phyloP scores from a whole-genome alignment of 64 coral and sea anemone genomes.

The Montipora efflorescens region DNA sequence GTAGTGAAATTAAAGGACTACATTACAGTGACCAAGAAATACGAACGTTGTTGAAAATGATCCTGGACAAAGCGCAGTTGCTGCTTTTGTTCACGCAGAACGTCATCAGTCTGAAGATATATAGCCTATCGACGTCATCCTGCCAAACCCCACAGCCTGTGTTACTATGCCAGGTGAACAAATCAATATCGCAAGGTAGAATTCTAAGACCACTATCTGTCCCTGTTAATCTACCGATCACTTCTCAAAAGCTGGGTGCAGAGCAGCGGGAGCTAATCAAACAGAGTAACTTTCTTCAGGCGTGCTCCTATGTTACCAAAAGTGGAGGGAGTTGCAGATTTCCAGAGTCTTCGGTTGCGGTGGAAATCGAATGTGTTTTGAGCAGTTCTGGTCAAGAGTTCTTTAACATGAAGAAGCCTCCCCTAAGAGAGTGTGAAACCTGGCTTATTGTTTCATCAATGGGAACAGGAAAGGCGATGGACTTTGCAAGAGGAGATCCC shows the following conservation, averaged over 20 bases:
- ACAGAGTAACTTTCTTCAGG: constrained; percentile 73
- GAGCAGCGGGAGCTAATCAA: constrained; percentile 55
- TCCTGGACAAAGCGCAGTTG: background rate
- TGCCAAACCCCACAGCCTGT: constrained; percentile 31
- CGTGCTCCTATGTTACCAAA: background rate
- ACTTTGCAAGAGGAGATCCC: constrained; percentile 26
- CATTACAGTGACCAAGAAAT: constrained; percentile 61
- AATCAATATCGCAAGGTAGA: background rate
- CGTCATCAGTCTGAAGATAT: constrained; percentile 58
- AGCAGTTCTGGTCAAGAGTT: constrained; percentile 3
- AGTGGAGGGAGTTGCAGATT: no score
- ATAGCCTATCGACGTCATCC: constrained; percentile 18
- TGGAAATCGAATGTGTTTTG: constrained; percentile 5
- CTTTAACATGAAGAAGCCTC: background rate
- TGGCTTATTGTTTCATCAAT: constrained; percentile 78
- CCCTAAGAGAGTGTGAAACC: background rate
- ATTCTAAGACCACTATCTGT: constrained; percentile 31
- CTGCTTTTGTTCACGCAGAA: constrained; percentile 87
- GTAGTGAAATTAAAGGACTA: constrained; percentile 78
- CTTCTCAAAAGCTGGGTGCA: background rate
- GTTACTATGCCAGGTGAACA: constrained; percentile 60
- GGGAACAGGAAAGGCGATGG: constrained; percentile 35
- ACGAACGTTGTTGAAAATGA: background rate
- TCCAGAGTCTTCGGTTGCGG: background rate
- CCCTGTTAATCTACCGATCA: constrained; percentile 36